Conservation (phyloP, 1,140 invertebrate genomes). For the Drosophila elegans region DNA sequence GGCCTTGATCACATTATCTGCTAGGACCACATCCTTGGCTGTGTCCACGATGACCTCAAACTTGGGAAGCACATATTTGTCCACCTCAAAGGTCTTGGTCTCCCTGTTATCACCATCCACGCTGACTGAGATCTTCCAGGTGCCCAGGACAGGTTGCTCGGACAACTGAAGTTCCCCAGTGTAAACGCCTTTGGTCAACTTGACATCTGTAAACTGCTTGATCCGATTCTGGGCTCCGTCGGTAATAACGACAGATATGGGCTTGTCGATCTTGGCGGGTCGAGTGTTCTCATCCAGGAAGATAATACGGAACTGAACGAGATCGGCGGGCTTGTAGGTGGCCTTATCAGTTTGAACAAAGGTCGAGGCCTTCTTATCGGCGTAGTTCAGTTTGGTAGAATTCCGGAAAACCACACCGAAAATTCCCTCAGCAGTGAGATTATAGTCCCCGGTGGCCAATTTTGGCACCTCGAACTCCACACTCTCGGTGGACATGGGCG, state of each 20-base stretch:
- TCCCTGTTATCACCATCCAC: slow-evolving; percentile 37
- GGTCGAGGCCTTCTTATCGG: slow-evolving; percentile 94
- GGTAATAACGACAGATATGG: slow-evolving; percentile 53
- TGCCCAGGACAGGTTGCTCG: slow-evolving; percentile 94
- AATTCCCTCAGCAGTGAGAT: slow-evolving; percentile 89
- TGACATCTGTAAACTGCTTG: slow-evolving; percentile 90
- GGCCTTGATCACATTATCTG: slow-evolving; percentile 90
- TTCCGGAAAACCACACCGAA: slow-evolving; percentile 91
- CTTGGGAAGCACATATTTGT: slow-evolving; percentile 96
- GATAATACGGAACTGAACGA: slow-evolving; percentile 94
- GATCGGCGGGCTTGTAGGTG: slow-evolving; percentile 95
- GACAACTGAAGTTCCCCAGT: slow-evolving; percentile 92
- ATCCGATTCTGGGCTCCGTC: slow-evolving; percentile 85
- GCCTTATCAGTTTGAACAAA: slow-evolving; percentile 98
- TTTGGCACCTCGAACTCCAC: slow-evolving; percentile 89
- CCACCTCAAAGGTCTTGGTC: slow-evolving; percentile 84
- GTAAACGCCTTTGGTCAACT: slow-evolving; percentile 91
- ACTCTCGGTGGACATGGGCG: slow-evolving; percentile 89
- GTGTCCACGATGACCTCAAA: slow-evolving; percentile 94
- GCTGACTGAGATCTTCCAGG: slow-evolving; percentile 92
- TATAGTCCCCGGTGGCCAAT: slow-evolving; percentile 91
- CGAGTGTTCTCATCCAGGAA: slow-evolving; percentile 91
- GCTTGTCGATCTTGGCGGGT: slow-evolving; percentile 85
- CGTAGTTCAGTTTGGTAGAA: slow-evolving; percentile 89
- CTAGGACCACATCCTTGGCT: slow-evolving; percentile 92